Base-by-base conservation (phyloP, 2,888 invertebrate species). In the Parelbella ahira region DNA sequence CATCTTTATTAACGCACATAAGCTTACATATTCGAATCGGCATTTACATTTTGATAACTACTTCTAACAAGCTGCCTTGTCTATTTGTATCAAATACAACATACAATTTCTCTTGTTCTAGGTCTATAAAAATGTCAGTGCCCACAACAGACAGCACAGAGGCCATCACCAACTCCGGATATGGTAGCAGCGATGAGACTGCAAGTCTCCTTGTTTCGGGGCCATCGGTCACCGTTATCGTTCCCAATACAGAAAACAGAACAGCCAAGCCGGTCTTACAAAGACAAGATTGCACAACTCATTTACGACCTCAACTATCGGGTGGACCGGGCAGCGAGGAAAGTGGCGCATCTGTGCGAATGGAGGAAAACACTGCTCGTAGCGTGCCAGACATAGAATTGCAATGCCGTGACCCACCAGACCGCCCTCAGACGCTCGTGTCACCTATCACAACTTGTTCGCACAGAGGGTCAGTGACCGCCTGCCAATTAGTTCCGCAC, bases 211-310 rank as follows among this genome's bases (percentile, higher is more conserved):
- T 95, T 53, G 91, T 93, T 49, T 90, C 91, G 50, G 90, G 90
- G 39, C 90, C 91, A 27, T 83, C 89, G 4, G 88, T 90, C 57
- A 88, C 86, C 19, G 80, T 87, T 37, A 82, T 86, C 50, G 80
- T 84, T 3, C 83, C 88, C 25, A n/a, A n/a, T n/a, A 70, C 87
- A 37, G 82, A 88, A 51, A 84, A 80, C 50, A 70, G 80, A 65
- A 79, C 89, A 45, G 89, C 90, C 45, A 95, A 95, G 73, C 95
- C 95, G 53, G 93, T 94, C 49, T 88, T 95, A 53, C 95, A 94
- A 88, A 90, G 95, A 53, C 95, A 95, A 83, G 95, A 95, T 83
- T 93, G 95, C 59, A 94, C 95, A 30, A 94, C 95, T 36, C 91
- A 91, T 66, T 90, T 93, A 44, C 90, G 93, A 54, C 90, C 91